Percentiles rank a stretch among this genome's conserved stretches.
Conservation (phyloP, 2,888 invertebrate species). For the Epinotia ramella region DNA sequence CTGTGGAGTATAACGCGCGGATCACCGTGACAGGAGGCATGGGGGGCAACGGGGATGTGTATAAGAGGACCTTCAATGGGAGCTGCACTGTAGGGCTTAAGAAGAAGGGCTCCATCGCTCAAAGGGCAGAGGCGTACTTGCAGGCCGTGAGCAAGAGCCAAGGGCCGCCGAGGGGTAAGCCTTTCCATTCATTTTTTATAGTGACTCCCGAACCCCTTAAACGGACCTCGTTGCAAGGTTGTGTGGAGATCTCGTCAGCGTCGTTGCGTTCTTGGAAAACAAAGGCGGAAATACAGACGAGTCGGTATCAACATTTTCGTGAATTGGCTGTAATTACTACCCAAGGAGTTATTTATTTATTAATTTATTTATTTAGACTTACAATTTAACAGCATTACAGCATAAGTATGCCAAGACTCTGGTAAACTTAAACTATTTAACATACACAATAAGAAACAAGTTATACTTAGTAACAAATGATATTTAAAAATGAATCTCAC, state of each 20-base stretch:
- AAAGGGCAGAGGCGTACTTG: slow-evolving; percentile 74
- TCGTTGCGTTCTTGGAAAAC: too few species aligned
- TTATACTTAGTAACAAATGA: too few species aligned
- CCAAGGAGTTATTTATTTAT: too few species aligned
- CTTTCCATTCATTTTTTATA: background rate
- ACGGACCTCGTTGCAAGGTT: background rate
- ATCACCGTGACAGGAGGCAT: slow-evolving; percentile 68
- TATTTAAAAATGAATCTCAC: too few species aligned
- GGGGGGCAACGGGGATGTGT: slow-evolving; percentile 66
- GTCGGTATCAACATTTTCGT: too few species aligned
- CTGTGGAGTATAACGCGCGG: slow-evolving; percentile 66
- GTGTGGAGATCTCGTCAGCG: background rate
- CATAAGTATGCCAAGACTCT: too few species aligned
- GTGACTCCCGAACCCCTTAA: background rate
- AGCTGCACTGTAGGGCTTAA: slow-evolving; percentile 66
- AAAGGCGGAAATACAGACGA: too few species aligned
- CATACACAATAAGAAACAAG: too few species aligned
- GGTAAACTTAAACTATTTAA: too few species aligned
- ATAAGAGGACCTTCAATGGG: slow-evolving; percentile 67
- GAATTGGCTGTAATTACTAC: too few species aligned
- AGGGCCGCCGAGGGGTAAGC: slow-evolving; percentile 59
- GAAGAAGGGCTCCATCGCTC: slow-evolving; percentile 69
- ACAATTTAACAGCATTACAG: too few species aligned
- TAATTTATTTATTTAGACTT: too few species aligned
- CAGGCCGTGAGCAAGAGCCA: slow-evolving; percentile 72